phyloP scores from a whole-genome alignment of 2,888 invertebrate species.

The Leptogaster cylindrica region DNA sequence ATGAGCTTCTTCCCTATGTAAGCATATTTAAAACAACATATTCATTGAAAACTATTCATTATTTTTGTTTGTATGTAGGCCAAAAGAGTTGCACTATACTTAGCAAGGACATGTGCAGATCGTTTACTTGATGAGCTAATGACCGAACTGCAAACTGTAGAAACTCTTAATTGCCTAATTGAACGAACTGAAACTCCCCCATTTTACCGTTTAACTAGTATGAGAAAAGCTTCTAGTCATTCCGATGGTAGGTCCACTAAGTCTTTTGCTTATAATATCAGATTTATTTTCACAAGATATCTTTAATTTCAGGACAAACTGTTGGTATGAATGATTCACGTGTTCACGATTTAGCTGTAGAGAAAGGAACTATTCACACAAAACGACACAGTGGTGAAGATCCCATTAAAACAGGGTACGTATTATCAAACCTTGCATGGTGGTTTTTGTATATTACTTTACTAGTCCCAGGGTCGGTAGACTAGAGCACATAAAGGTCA shows the following conservation, averaged over 20 bases:
- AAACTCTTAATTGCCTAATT: slow-evolving; percentile 93
- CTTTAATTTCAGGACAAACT: slow-evolving; percentile 56
- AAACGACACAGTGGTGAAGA: slow-evolving; percentile 92
- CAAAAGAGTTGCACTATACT: slow-evolving; percentile 90
- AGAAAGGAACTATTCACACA: slow-evolving; percentile 95
- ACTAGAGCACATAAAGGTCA: no score
- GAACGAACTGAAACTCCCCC: slow-evolving; percentile 98
- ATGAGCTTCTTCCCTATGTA: slow-evolving; percentile 89
- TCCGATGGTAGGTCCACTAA: slow-evolving; percentile 66
- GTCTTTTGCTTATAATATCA: no score
- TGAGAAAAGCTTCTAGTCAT: slow-evolving; percentile 88
- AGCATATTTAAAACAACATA: slow-evolving; percentile 61
- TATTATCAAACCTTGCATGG: no score
- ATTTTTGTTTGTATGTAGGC: slow-evolving; percentile 69
- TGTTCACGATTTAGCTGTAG: slow-evolving; percentile 68
- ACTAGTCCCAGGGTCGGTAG: no score
- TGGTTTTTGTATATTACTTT: no score
- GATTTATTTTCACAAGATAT: no score
- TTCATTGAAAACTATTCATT: background rate
- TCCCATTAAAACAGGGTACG: slow-evolving; percentile 77
- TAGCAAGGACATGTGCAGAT: slow-evolving; percentile 91
- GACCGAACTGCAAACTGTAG: slow-evolving; percentile 96
- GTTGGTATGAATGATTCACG: slow-evolving; percentile 61
- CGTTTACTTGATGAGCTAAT: slow-evolving; percentile 95
- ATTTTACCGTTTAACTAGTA: slow-evolving; percentile 92